Evolutionary conservation across 1,140 invertebrate genomes (phyloP).

Genomic region (Rhopalosiphum padi): DNA sequence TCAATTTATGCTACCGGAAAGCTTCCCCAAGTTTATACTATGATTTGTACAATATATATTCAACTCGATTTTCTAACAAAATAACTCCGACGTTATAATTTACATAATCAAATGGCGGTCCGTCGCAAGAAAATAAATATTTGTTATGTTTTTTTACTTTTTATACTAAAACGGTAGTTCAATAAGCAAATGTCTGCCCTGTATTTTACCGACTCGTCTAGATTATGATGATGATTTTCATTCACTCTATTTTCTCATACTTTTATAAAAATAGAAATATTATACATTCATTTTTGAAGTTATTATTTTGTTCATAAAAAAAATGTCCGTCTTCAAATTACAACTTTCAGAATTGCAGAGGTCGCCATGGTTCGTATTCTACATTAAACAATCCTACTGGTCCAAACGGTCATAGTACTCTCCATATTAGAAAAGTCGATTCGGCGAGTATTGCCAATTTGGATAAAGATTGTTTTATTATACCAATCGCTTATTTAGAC

Average conservation of each 20-base stretch:
- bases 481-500: constrained; percentile 83
- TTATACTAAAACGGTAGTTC: background rate
- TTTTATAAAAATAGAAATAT: constrained; percentile 10
- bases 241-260: background rate
- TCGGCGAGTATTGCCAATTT: constrained; percentile 78
- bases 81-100: background rate
- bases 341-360: constrained; percentile 66
- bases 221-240: background rate
- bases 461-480: constrained; percentile 87
- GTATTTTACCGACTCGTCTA: background rate
- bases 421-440: constrained; percentile 66
- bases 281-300: background rate
- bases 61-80: background rate
- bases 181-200: background rate
- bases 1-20: background rate
- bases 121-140: background rate
- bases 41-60: background rate
- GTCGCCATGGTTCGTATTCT: constrained; percentile 65
- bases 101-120: background rate
- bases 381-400: constrained; percentile 60
- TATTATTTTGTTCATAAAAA: background rate
- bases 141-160: background rate
- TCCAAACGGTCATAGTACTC: constrained; percentile 64
- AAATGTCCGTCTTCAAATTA: background rate
- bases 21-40: background rate